These are phyloP conservation scores for Pagrus major DNA, from an alignment of 2,113 vertebrate genomes.

Conservation along the genomic window DNA sequence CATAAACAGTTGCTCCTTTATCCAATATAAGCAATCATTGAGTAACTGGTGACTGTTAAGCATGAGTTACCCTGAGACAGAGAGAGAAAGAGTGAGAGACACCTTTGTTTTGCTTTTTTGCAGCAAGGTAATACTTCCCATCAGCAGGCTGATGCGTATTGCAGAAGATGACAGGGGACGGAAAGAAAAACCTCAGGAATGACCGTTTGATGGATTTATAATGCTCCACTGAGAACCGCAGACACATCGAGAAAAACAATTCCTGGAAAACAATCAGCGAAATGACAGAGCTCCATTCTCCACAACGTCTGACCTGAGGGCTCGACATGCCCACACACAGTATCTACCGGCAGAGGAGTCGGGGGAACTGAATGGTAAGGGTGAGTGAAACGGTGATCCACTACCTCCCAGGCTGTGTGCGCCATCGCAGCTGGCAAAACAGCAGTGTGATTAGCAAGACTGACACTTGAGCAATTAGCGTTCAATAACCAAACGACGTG, in stretches of 20 bases:
- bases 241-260: constrained; percentile 65
- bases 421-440: constrained; percentile 58
- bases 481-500: constrained; percentile 17
- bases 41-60: constrained; percentile 19
- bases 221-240: constrained; percentile 58
- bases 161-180: constrained; percentile 46
- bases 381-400: constrained; percentile 34
- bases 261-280: constrained; percentile 69
- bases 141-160: constrained; percentile 45
- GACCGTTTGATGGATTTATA: constrained; percentile 67
- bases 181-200: constrained; percentile 66
- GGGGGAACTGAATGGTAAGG: constrained; percentile 3
- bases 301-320: constrained; percentile 45
- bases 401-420: constrained; percentile 36
- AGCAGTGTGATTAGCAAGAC: constrained; percentile 17
- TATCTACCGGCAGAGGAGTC: constrained; percentile 31
- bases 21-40: constrained; percentile 18
- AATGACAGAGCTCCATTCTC: constrained; percentile 65
- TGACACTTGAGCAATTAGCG: constrained; percentile 45
- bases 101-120: constrained; percentile 56
- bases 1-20: constrained; percentile 44
- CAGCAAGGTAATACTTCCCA: constrained; percentile 38
- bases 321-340: constrained; percentile 50
- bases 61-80: constrained; percentile 8
- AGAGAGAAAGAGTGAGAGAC: constrained; percentile 35